Base-by-base conservation (phyloP, 2,113 vertebrate genomes). In the Salvelinus alpinus region DNA sequence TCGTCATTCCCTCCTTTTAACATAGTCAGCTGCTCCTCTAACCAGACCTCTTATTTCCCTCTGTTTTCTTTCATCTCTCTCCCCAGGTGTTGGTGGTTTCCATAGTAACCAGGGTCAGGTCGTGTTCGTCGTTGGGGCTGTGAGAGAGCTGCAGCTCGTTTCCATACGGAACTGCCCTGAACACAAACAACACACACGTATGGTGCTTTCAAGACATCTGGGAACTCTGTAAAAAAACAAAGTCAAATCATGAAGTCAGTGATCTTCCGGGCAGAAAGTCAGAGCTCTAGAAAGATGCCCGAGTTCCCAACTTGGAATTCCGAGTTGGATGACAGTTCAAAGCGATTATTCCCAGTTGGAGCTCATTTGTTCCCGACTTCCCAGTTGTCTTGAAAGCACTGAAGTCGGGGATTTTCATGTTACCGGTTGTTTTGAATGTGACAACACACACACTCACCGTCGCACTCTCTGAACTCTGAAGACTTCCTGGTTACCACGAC, bases 71-170 rank as follows among this genome's bases (percentile, higher is more conserved):
- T 27, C 51, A 44, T 70, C 34, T 8, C 64, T 73, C 83, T 89
- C 88, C 87, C 90, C 88, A 87, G 76, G 80, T 77, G 88, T 86
- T 87, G 7, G 64, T 85, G 18, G 64, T 85, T 86, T 86, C 84
- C 80, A 79, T 78, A 71, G 57, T 78, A 84, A 85, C 86, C 85
- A 82, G 70, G 73, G 68, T 82, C 78, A 75, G 79, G 34, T 74
- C 54, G 67, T 74, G 72, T 78, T 11, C 4, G 11, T 29, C 16
- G 29, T 27, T 9, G 18, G 4, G 18, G 29, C 9, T 18, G 65
- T 20, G 13, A 2, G 65, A 66, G 14, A 18, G 5, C 16, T 0
- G 1, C 25, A 20, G 27, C 65, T 12, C 2, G 65, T 34, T 67
- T 67, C 65, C 27, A 20, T 20, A 16, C 0, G 16, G 48, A 51